Percentiles rank a stretch among this genome's conserved stretches.
These are phyloP conservation scores for Hemiscyllium ocellatum DNA, from an alignment of 2,113 vertebrate species.

Conservation along the genomic window DNA sequence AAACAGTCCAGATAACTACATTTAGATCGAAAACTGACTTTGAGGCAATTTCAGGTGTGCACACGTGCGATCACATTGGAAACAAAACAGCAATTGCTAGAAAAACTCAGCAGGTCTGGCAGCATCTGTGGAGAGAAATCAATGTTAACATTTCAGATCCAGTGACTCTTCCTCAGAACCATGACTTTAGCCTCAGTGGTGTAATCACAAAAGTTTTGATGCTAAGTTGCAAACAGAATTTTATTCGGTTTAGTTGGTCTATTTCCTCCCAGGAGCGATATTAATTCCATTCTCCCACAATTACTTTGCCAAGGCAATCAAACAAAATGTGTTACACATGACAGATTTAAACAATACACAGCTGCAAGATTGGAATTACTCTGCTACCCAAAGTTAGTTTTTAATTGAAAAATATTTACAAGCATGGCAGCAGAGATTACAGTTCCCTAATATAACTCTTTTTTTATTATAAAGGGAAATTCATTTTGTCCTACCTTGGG, in stretches of 20 bases:
- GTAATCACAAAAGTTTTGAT: neutral
- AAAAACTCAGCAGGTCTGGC: no score
- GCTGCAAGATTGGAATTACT: neutral
- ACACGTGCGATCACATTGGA: no score
- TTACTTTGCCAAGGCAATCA: neutral
- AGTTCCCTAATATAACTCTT: neutral
- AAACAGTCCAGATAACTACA: neutral
- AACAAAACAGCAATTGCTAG: no score
- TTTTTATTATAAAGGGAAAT: neutral
- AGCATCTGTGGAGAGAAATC: no score
- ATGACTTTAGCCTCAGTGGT: neutral
- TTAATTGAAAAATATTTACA: conserved; percentile 2
- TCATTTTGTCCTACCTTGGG: neutral
- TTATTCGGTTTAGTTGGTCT: neutral
- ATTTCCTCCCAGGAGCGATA: neutral
- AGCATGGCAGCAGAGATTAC: neutral
- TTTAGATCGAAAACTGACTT: neutral
- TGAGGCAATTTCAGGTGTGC: neutral
- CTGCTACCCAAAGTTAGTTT: neutral
- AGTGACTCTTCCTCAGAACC: no score
- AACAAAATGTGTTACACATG: neutral
- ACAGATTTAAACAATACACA: neutral
- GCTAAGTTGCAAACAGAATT: neutral
- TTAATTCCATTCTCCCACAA: neutral
- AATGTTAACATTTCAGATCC: no score